Percentiles rank a stretch among this genome's conserved stretches.
phyloP scores from a whole-genome alignment of 2,888 invertebrate genomes.

The Erebia palarica region DNA sequence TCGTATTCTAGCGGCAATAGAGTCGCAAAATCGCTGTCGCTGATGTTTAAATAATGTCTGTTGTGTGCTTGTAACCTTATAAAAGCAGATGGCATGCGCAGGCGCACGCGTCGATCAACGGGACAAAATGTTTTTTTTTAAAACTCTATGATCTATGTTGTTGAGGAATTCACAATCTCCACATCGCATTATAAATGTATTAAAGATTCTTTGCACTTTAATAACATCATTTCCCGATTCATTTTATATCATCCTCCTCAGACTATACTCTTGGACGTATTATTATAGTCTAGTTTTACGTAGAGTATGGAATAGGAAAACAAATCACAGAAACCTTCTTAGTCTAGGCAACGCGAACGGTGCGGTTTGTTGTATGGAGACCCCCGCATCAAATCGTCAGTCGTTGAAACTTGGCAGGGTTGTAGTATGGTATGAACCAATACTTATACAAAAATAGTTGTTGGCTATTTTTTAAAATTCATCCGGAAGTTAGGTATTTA shows the following conservation, averaged over 20 bases:
- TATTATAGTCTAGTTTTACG: neutral
- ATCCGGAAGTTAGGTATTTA: too few relatives aligned
- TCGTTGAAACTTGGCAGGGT: too few relatives aligned
- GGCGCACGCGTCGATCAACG: neutral
- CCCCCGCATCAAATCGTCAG: too few relatives aligned
- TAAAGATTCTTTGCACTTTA: neutral
- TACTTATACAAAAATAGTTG: too few relatives aligned
- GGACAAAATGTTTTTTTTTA: constrained; percentile 2
- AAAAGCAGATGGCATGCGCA: neutral
- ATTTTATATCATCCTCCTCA: neutral
- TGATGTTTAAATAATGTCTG: neutral
- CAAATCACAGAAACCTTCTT: too few relatives aligned
- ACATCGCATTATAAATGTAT: neutral
- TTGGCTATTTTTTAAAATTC: too few relatives aligned
- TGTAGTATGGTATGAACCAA: too few relatives aligned
- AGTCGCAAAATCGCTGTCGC: too few relatives aligned
- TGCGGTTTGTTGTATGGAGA: too few relatives aligned
- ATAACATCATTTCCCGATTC: neutral
- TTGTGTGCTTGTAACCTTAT: neutral
- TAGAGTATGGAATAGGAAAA: neutral
- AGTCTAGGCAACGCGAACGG: too few relatives aligned
- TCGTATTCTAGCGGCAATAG: too few relatives aligned
- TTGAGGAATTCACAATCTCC: neutral
- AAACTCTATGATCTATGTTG: neutral
- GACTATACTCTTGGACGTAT: neutral